Conservation (phyloP, 2,113 vertebrate genomes). For the Trichomycterus rosablanca region DNA sequence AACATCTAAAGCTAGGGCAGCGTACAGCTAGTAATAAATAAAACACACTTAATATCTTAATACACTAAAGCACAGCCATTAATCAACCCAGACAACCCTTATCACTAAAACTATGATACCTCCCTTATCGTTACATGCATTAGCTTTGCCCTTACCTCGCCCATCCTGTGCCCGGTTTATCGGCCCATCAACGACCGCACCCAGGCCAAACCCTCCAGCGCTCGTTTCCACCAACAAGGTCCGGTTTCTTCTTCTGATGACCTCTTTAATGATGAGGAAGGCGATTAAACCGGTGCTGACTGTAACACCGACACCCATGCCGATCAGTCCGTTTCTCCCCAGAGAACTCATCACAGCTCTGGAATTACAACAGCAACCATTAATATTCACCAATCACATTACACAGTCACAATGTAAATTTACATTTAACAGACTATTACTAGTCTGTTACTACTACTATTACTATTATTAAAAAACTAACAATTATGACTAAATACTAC, state of each 20-base stretch:
- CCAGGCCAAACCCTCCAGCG: not conserved
- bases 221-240: slow-evolving; percentile 9
- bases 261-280: slow-evolving; percentile 56
- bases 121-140: not conserved
- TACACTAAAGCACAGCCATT: too few relatives aligned
- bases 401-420: not conserved
- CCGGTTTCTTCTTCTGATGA: slow-evolving; percentile 42
- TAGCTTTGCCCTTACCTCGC: not conserved
- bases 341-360: slow-evolving; percentile 31
- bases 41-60: not conserved
- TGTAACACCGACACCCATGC: slow-evolving; percentile 58
- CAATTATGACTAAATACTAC: too few relatives aligned
- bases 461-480: too few relatives aligned
- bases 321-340: slow-evolving; percentile 55
- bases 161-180: not conserved
- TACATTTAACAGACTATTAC: too few relatives aligned
- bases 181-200: slow-evolving; percentile 2
- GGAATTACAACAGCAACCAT: not conserved
- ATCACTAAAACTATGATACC: too few relatives aligned
- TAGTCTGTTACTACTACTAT: too few relatives aligned
- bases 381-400: not conserved
- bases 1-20: too few relatives aligned
- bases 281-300: slow-evolving; percentile 59
- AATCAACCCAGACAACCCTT: too few relatives aligned
- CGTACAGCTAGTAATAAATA: not conserved